Percentiles rank a stretch among this genome's conserved stretches.
Conservation (phyloP, 2,113 vertebrate species). For the Sula dactylatra region DNA sequence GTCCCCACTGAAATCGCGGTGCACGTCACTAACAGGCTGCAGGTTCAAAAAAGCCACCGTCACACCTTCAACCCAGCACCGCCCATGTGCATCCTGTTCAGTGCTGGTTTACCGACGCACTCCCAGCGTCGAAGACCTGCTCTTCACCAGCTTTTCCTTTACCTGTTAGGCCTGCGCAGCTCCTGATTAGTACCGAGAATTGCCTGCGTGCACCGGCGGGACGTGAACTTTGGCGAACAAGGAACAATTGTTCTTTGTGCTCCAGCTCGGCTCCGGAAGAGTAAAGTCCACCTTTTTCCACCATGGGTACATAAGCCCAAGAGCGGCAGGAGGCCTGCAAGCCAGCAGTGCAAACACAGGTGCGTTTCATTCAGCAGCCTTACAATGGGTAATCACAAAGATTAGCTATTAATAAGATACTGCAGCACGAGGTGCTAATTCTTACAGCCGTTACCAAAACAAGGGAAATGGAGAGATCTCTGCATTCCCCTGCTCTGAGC, state of each 20-base stretch:
- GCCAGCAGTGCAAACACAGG: slow-evolving; percentile 3
- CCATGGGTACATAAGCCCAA: not conserved
- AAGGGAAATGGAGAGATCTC: not conserved
- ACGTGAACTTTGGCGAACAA: not conserved
- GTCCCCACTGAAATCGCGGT: accelerated
- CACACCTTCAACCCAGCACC: not conserved
- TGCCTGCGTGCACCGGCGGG: not conserved
- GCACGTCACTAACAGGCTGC: accelerated
- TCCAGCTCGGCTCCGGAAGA: not conserved
- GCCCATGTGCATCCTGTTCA: accelerated
- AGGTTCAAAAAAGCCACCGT: accelerated
- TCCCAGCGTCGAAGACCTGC: not conserved
- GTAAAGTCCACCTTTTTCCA: slow-evolving; percentile 1
- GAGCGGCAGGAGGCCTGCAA: not conserved
- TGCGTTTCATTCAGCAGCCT: not conserved
- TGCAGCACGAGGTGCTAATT: not conserved
- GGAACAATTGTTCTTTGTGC: not conserved
- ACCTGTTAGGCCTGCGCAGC: not conserved
- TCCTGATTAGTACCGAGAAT: accelerated
- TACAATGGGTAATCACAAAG: not conserved
- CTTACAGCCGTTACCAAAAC: not conserved
- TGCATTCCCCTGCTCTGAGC: accelerated
- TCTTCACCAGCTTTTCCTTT: not conserved
- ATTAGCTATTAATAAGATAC: not conserved
- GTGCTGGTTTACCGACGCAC: accelerated